Evolutionary conservation across 2,888 invertebrate genomes (phyloP).

Genomic region (Bruchidius siliquastri): DNA sequence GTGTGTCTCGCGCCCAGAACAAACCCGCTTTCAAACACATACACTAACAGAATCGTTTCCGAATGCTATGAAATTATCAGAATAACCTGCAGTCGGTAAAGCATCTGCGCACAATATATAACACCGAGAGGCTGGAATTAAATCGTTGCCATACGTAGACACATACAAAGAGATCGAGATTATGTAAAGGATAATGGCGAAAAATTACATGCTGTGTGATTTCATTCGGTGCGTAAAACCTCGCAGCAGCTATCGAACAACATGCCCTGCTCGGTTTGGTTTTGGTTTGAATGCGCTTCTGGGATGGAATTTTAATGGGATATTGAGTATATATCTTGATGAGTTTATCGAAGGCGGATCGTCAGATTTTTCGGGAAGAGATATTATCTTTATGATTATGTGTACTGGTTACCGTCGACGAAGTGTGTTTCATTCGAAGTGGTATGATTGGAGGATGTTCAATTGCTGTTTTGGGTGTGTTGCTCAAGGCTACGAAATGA

Average conservation of each 20-base stretch:
- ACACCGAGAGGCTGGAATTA: neutral
- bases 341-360: neutral
- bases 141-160: neutral
- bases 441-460: no score
- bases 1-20: no score
- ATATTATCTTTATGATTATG: neutral
- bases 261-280: neutral
- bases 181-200: neutral
- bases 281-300: neutral
- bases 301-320: neutral
- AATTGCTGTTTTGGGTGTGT: no score
- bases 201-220: neutral
- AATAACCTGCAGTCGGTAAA: neutral
- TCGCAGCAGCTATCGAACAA: neutral
- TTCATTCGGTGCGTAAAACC: neutral
- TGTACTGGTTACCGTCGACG: neutral
- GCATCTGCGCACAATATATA: neutral
- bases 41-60: no score
- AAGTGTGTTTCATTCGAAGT: neutral
- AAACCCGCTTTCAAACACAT: no score
- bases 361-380: neutral
- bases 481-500: no score
- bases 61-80: neutral
- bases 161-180: neutral
- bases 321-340: neutral